These are phyloP conservation scores for Odontocerum albicorne DNA, from an alignment of 2,888 invertebrate species.

Conservation along the genomic window DNA sequence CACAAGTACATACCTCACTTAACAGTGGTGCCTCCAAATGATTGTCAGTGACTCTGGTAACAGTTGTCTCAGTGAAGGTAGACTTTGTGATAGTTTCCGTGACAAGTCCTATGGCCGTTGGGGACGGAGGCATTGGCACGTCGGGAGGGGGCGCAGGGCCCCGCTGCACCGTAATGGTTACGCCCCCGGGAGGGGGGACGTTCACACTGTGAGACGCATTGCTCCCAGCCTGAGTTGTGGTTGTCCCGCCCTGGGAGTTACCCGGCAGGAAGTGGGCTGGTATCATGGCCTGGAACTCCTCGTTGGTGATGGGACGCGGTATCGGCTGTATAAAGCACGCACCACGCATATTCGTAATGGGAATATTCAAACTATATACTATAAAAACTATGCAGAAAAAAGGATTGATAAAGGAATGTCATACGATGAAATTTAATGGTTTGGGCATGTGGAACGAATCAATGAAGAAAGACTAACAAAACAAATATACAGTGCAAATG, in stretches of 20 bases:
- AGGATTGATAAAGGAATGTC: too few species aligned
- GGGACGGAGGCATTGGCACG: conserved; percentile 77
- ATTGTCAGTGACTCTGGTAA: conserved; percentile 93
- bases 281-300: conserved; percentile 94
- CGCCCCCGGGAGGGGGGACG: conserved; percentile 55
- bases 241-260: conserved; percentile 38
- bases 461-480: too few species aligned
- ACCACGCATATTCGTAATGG: too few species aligned
- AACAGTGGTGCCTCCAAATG: conserved; percentile 82
- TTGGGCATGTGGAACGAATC: too few species aligned
- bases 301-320: conserved; percentile 86
- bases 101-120: conserved; percentile 81
- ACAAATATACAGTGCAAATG: too few species aligned
- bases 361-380: too few species aligned
- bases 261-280: conserved; percentile 78
- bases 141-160: conserved; percentile 61
- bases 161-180: conserved; percentile 86
- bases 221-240: conserved; percentile 43
- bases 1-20: conserved; percentile 72
- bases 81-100: conserved; percentile 96
- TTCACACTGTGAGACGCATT: conserved; percentile 43
- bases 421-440: too few species aligned
- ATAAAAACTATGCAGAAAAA: too few species aligned
- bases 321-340: conserved; percentile 49
- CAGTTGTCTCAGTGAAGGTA: conserved; percentile 92